These are phyloP conservation scores for Drosophila nr. perissopoda DNA, from an alignment of 2,888 invertebrate genomes.

Conservation along the genomic window DNA sequence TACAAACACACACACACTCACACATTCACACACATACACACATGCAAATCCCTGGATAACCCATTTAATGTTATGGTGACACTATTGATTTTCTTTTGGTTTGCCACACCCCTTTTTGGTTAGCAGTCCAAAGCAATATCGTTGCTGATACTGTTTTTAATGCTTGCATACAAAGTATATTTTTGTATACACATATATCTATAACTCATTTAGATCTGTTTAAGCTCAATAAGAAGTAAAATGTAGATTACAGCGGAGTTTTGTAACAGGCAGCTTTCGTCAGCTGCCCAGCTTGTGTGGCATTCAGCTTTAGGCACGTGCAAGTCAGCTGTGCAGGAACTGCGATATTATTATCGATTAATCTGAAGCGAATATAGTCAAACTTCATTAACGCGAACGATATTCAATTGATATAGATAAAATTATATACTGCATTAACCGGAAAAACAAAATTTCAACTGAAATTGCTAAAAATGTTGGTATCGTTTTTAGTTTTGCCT, in stretches of 20 bases:
- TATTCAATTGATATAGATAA: background rate
- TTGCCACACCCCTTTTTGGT: slow-evolving; percentile 34
- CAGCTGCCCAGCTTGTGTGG: background rate
- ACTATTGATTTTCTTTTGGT: slow-evolving; percentile 43
- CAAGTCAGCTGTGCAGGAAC: background rate
- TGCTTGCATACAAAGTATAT: background rate
- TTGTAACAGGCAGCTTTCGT: background rate
- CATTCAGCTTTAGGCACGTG: background rate
- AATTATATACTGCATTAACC: background rate
- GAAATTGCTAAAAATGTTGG: background rate
- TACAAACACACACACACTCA: slow-evolving; percentile 18
- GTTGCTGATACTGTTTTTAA: background rate
- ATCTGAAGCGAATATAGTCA: background rate
- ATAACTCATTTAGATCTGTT: background rate
- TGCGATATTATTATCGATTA: background rate
- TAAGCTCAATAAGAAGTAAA: background rate
- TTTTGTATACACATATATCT: background rate
- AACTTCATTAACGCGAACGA: background rate
- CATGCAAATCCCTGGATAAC: slow-evolving; percentile 15
- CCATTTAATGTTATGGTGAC: slow-evolving; percentile 20
- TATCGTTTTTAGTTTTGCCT: background rate
- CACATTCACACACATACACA: slow-evolving; percentile 4
- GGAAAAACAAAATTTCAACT: background rate
- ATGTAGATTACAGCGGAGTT: background rate
- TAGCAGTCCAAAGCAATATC: background rate